Base-by-base conservation (phyloP, 2,888 invertebrate species). In the Scaptomyza reducta region DNA sequence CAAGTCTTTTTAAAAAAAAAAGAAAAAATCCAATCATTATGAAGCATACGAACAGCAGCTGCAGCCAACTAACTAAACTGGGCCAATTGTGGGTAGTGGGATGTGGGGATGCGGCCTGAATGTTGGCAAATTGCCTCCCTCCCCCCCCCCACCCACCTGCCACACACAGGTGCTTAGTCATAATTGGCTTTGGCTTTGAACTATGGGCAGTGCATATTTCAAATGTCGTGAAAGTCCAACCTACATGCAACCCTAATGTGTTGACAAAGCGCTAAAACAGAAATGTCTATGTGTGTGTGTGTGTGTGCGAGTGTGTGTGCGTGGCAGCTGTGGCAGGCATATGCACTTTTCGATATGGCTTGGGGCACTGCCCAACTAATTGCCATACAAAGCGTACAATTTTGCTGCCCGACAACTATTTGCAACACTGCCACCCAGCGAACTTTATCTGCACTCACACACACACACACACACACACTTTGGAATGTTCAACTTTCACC, bases 301-400 rank as follows among this genome's bases (percentile, higher is more conserved):
- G 22, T 41, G 51, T 53, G 42, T 41, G 18, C 27, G 40, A n/a
- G 49, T 42, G 22, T 41, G 51, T 53, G 42, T 41, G 18, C 27
- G 40, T n/a, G n/a, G n/a, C n/a, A n/a, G n/a, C n/a, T 47, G 40
- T 9, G 44, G 40, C 46, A 51, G 40, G 49, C n/a, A 35, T 25
- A 29, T 40, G 25, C 18, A 31, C 25, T 16, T 47, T 31, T 10
- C 6, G 31, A 2, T 3, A 31, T 10, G 10, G 10, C 10, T 49
- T 31, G 31, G 2, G 47, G 10, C 51, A 56, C 4, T 3, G 22
- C 22, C 22, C 4, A 22, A 22, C 70, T 83, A 70, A 80, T 86
- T 83, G 80, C 84, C 84, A 61, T 57, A 42, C 60, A 55, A 57
- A 58, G 62, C 57, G 56, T 76, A 68, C 58, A 65, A 74, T 73